Base-by-base conservation (phyloP, 2,113 vertebrate species). In the Leptosomus discolor region DNA sequence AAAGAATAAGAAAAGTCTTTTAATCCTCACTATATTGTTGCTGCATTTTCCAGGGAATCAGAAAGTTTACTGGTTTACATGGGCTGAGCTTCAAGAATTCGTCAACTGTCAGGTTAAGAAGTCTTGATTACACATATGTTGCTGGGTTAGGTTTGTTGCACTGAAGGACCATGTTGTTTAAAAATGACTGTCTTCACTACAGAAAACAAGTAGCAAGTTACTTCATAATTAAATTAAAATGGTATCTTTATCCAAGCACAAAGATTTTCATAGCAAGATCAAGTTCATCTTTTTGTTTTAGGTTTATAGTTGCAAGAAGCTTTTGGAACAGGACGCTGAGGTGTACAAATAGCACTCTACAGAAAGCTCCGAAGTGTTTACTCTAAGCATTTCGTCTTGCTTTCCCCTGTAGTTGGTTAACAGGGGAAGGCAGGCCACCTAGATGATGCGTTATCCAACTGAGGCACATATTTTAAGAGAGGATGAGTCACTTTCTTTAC, bases 351-450 rank as follows among this genome's bases (percentile, higher is more conserved):
- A 45, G 13, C 36, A 65, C 8, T 67, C 12, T n/a, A 16, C 7
- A 65, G 63, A 69, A 69, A 56, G 16, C 32, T 76, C 24, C 34
- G 6, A 13, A 46, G 11, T n/a, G 8, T 56, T 85, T 60, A 18
- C 4, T 57, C 12, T 54, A 46, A 68, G 24, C 8, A 48, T 3
- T 60, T 67, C 90, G 15, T 64, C 26, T 67, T 64, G 30, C 12
- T 37, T 88, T 71, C 15, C 23, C 23, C 18, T 65, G 24, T 10
- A 60, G 27, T 13, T 88, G 1, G 2, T 60, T 78, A 63, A 71
- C 1, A 1, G 8, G 2, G 27, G 19, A 64, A 83, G 19, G 64
- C 0, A 61, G 24, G 9, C 27, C 37, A 58, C 17, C 6, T 10
- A 53, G 17, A 18, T 32, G 15, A 48, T 60, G 53, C 2, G 1